Evolutionary conservation across 2,888 invertebrate genomes (phyloP).

Genomic region (Eilema sororculum): DNA sequence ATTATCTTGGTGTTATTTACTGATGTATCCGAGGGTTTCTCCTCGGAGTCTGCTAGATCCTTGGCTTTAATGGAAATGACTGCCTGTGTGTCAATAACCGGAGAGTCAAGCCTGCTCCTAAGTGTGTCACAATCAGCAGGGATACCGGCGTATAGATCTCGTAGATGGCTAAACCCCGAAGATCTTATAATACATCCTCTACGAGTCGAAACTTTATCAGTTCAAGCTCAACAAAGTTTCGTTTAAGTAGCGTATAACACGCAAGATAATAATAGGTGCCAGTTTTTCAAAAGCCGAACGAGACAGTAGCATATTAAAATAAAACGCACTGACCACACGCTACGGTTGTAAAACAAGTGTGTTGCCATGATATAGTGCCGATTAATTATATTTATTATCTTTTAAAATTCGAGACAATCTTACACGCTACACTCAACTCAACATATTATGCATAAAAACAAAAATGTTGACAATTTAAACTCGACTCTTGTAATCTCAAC

Average conservation of each 20-base stretch:
- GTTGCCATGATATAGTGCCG: not conserved
- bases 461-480: slow-evolving; percentile 48
- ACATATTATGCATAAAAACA: slow-evolving; percentile 20
- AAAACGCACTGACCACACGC: not conserved
- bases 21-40: no score
- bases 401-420: not conserved
- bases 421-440: not conserved
- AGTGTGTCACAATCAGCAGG: not conserved
- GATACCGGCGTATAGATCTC: not conserved
- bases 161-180: not conserved
- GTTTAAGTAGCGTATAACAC: not conserved
- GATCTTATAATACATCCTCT: not conserved
- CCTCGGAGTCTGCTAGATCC: no score
- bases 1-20: no score
- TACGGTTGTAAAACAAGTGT: not conserved
- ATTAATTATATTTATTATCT: not conserved
- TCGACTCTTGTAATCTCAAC: slow-evolving; percentile 49
- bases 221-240: not conserved
- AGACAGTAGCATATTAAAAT: not conserved
- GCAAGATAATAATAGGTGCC: not conserved
- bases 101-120: no score
- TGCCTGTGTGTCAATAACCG: no score
- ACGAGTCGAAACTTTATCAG: no score
- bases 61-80: no score
- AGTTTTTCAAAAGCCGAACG: not conserved